Evolutionary conservation across 2,888 invertebrate species (phyloP).

Genomic region (Ichneumon xanthorius): DNA sequence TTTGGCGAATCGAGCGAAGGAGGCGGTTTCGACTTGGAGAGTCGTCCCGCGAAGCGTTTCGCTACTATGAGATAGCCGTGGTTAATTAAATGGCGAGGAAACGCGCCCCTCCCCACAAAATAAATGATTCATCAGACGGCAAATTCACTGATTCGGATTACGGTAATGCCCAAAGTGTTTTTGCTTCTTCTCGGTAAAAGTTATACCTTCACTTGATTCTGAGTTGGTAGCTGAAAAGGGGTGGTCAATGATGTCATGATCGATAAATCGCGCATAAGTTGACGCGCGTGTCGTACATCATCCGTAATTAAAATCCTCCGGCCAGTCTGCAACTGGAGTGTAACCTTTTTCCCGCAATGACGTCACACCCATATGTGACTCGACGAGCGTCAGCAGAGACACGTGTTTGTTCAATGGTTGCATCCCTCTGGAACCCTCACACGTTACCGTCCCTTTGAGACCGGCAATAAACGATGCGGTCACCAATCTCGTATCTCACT

Average conservation of each 20-base stretch:
- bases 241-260: not conserved
- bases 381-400: not conserved
- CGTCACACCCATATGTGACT: slow-evolving; percentile 24
- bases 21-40: too few species aligned
- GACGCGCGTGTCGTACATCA: not conserved
- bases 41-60: too few species aligned
- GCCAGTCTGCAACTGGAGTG: not conserved
- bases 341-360: slow-evolving; percentile 4
- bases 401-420: slow-evolving; percentile 19
- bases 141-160: too few species aligned
- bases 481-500: slow-evolving; percentile 17
- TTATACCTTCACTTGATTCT: too few species aligned
- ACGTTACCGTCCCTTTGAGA: slow-evolving; percentile 25
- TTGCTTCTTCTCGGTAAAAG: too few species aligned
- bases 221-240: not conserved
- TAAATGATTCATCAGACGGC: too few species aligned
- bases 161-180: too few species aligned
- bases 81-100: too few species aligned
- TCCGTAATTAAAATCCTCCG: not conserved
- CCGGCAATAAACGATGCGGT: slow-evolving; percentile 4
- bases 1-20: too few species aligned
- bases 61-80: too few species aligned
- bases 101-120: too few species aligned
- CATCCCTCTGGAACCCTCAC: slow-evolving; percentile 7
- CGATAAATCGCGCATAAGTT: slow-evolving; percentile 2